Base-by-base conservation (phyloP, 2,797 vertebrate genomes). In the Ateles fusciceps region DNA sequence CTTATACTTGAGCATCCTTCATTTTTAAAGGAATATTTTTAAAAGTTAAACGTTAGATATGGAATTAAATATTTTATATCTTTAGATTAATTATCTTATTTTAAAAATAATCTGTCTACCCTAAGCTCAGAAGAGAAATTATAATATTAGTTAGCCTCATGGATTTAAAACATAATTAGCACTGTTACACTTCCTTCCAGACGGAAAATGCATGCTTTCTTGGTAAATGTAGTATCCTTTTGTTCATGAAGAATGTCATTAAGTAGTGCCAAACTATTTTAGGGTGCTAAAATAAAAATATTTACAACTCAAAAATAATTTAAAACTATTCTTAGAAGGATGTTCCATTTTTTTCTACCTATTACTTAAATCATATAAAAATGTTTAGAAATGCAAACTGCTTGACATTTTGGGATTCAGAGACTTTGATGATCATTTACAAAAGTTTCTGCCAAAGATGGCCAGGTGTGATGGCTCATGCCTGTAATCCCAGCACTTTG, bases 171-270 rank as follows among this genome's bases (percentile, higher is more conserved):
- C 72, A 95, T 74, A 87, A 74, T 98, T 96, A 91, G 68, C 30
- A 92, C 97, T 95, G 80, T 98, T 98, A 96, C 19, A 96, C 13
- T 97, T 98, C 84, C 93, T 98, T 98, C 97, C 80, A 93, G 95
- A 97, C 96, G 96, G 94, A 97, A 96, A 97, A 97, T 97, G 83
- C 95, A 61, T 97, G 86, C 89, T 98, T 98, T 72, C 0, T 88
- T 97, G 89, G 46, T 95, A 83, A 97, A 97, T 97, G 72, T 97
- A 98, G 95, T 98, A 97, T 91, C 96, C 97, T 98, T 98, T 98
- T 99, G 98, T 98, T 98, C 97, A 87, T 98, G 97, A 98, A 98
- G 97, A 98, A 96, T 97, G 87, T 94, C 93, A 59, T 94, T 98
- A 92, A 98, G 86, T 85, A 97, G 86, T 97, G 97, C 97, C 96